Percentiles rank a stretch among this genome's conserved stretches.
Evolutionary conservation across 64 coral and sea anemone species (phyloP).

Genomic region (Stichodactyla mertensii): DNA sequence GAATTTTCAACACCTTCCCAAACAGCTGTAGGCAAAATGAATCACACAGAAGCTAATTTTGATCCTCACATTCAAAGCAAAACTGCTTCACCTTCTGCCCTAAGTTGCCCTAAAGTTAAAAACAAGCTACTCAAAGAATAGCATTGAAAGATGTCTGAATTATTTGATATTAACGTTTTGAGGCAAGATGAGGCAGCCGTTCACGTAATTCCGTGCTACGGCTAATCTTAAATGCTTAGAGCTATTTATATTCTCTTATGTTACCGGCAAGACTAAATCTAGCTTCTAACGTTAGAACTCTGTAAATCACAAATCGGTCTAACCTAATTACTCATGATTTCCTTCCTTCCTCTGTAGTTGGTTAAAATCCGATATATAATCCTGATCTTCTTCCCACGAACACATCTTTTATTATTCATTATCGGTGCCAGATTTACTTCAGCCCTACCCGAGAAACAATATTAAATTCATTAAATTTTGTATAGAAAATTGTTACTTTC

Average conservation of each 20-base stretch:
- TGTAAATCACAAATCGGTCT: neutral
- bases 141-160: neutral
- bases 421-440: neutral
- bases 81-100: no score
- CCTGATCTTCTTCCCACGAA: neutral
- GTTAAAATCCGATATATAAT: slow-evolving; percentile 12
- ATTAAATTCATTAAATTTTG: neutral
- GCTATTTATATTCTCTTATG: neutral
- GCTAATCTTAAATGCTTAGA: neutral
- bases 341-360: neutral
- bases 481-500: neutral
- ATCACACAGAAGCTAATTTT: neutral
- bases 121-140: neutral
- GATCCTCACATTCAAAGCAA: neutral
- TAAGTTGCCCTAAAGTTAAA: neutral
- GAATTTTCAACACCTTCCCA: neutral
- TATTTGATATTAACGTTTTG: neutral
- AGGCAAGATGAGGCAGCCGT: neutral
- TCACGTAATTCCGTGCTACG: neutral
- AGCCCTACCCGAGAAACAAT: neutral
- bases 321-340: neutral
- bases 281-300: neutral
- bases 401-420: no score
- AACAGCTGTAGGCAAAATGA: neutral
- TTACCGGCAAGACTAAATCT: neutral